Evolutionary conservation across 2,113 vertebrate genomes (phyloP).

Genomic region (Otus sunia): DNA sequence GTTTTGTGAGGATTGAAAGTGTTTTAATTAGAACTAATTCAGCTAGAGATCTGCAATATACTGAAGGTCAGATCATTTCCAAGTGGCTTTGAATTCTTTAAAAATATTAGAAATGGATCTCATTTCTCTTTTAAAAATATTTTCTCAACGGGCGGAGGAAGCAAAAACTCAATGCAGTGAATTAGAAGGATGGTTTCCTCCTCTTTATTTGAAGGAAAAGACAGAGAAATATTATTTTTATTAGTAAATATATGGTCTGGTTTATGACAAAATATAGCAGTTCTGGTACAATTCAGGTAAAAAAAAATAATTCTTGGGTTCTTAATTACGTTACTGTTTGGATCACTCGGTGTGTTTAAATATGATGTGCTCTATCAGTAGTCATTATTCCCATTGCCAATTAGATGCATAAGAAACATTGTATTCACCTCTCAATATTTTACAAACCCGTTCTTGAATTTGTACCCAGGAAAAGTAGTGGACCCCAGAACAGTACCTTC

Average conservation of each 20-base stretch:
- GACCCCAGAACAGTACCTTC: neutral
- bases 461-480: neutral
- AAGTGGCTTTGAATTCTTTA: neutral
- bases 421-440: neutral
- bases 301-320: neutral
- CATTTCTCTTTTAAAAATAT: neutral
- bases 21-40: neutral
- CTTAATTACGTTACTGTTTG: neutral
- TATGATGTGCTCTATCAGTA: neutral
- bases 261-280: neutral
- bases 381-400: neutral
- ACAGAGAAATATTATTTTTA: neutral
- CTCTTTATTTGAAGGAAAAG: neutral
- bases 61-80: neutral
- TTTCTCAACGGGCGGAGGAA: neutral
- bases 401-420: neutral
- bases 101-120: neutral
- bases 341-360: neutral
- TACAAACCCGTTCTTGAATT: neutral
- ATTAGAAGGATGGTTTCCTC: neutral
- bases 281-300: neutral
- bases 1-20: neutral
- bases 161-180: neutral
- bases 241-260: neutral
- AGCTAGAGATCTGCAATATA: neutral